These are phyloP conservation scores for Crotalus horridus DNA, from an alignment of 2,113 vertebrate genomes.

Conservation along the genomic window DNA sequence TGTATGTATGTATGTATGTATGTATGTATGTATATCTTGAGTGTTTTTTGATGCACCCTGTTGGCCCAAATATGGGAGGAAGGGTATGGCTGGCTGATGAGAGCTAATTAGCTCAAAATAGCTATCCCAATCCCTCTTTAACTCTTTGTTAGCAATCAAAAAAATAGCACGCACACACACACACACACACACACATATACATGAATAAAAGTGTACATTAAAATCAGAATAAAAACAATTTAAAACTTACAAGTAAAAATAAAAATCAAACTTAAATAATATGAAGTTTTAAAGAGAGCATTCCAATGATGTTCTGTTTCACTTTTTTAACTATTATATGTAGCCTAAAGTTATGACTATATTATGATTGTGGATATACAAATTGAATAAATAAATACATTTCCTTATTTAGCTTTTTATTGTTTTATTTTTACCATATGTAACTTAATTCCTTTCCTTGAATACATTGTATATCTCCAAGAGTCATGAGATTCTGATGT, in stretches of 20 bases:
- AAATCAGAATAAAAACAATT: background rate
- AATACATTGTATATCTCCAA: background rate
- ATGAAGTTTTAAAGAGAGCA: background rate
- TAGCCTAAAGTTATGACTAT: background rate
- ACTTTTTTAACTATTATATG: background rate
- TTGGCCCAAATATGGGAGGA: too few species aligned
- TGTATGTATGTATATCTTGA: too few species aligned
- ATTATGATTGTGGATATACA: background rate
- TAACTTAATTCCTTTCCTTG: background rate
- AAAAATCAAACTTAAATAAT: background rate
- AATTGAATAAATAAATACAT: background rate
- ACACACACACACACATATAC: background rate
- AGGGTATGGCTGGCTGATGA: too few species aligned
- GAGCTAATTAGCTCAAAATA: too few species aligned
- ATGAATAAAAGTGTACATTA: background rate
- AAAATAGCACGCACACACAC: too few species aligned
- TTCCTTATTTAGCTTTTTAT: background rate
- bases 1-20: too few species aligned
- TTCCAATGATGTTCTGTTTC: background rate
- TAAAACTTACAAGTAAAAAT: background rate
- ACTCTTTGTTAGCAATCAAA: too few species aligned
- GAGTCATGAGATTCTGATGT: background rate
- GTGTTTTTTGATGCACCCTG: too few species aligned
- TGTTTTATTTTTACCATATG: background rate
- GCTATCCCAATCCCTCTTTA: too few species aligned